These are phyloP conservation scores for Synergus laeviventris DNA, from an alignment of 2,888 invertebrate species.

Conservation along the genomic window DNA sequence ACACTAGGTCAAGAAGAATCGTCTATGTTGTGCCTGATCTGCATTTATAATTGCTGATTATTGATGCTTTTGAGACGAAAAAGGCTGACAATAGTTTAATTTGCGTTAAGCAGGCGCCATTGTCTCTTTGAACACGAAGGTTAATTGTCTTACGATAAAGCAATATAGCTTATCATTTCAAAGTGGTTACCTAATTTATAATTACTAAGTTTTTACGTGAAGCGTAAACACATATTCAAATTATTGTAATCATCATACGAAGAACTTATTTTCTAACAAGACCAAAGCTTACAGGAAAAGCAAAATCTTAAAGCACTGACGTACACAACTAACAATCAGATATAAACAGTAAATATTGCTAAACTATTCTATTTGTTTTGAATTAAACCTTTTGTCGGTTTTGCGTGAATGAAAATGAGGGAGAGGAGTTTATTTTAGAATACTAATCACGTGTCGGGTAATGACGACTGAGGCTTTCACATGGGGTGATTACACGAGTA, in stretches of 20 bases:
- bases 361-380: background rate
- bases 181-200: background rate
- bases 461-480: background rate
- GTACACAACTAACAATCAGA: too few relatives aligned
- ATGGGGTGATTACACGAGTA: background rate
- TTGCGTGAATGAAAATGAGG: background rate
- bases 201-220: background rate
- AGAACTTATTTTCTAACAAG: background rate
- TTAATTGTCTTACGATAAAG: background rate
- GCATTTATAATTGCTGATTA: conserved; percentile 34
- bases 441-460: conserved; percentile 8
- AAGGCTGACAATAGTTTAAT: conserved; percentile 9
- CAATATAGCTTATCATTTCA: background rate
- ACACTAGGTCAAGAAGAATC: conserved; percentile 32
- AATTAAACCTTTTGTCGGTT: background rate
- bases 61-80: background rate
- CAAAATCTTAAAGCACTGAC: background rate
- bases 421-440: conserved; percentile 1
- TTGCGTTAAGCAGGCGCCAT: background rate
- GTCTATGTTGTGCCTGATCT: conserved; percentile 17
- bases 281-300: background rate
- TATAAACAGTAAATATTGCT: too few relatives aligned
- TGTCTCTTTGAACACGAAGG: conserved; percentile 4
- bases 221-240: background rate
- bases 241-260: background rate